Conservation (phyloP, 2,888 invertebrate species). For the Clistopyga incitator region DNA sequence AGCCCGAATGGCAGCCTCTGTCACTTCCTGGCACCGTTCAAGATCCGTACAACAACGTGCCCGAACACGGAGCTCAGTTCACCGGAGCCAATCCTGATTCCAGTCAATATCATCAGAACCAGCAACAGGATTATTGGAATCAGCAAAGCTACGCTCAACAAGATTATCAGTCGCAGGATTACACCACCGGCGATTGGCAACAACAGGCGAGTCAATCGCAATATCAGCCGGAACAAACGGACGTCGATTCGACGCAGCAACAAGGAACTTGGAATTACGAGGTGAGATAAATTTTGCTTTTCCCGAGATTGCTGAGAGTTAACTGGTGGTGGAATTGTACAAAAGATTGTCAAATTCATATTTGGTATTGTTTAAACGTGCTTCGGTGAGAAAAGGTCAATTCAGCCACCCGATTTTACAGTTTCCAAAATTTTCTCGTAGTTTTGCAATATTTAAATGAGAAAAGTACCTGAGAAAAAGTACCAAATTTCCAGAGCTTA, state of each 20-base stretch:
- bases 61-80: slow-evolving; percentile 73
- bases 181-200: slow-evolving; percentile 76
- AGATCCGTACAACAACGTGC: slow-evolving; percentile 71
- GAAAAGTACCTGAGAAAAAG: too few relatives aligned
- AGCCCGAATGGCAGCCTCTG: slow-evolving; percentile 78
- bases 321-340: neutral
- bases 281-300: slow-evolving; percentile 75
- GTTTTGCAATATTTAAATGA: too few relatives aligned
- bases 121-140: slow-evolving; percentile 77
- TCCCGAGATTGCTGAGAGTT: neutral
- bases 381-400: neutral
- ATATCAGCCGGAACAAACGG: slow-evolving; percentile 75
- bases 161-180: slow-evolving; percentile 76
- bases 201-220: slow-evolving; percentile 69
- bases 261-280: slow-evolving; percentile 82
- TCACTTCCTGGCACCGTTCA: slow-evolving; percentile 75
- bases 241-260: slow-evolving; percentile 76
- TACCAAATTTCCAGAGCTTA: too few relatives aligned
- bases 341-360: neutral
- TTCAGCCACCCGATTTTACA: too few relatives aligned
- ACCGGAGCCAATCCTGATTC: slow-evolving; percentile 70
- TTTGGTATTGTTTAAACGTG: neutral
- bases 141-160: slow-evolving; percentile 74
- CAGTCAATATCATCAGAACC: slow-evolving; percentile 74
- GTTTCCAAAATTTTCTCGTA: too few relatives aligned